A percentile compares a stretch with the other conserved stretches of the same genome.
Conservation (phyloP, 2,797 vertebrate genomes). For the Typhlichthys eigenmanni region DNA sequence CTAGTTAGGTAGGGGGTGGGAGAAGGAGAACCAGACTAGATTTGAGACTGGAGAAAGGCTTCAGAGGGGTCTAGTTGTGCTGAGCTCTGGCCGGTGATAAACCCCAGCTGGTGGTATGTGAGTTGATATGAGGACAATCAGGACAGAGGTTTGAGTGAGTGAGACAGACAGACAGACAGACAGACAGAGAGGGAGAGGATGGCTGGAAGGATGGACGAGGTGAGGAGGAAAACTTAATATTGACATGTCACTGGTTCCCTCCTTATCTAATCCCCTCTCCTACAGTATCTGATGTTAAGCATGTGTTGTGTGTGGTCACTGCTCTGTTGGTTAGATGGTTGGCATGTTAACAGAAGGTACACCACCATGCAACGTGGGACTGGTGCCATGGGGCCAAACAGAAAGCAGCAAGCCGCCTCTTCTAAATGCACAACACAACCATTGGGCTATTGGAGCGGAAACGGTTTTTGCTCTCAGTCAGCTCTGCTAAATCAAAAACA, state of each 20-base stretch:
- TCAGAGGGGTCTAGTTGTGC: constrained; percentile 30
- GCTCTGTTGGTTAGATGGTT: constrained; percentile 24
- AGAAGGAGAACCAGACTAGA: constrained; percentile 12
- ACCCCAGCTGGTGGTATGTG: constrained; percentile 53
- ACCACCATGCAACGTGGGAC: neutral
- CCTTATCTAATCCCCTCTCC: constrained; percentile 40
- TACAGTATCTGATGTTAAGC: constrained; percentile 10
- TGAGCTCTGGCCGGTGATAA: constrained; percentile 47
- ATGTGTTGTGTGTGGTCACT: constrained; percentile 34
- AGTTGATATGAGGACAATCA: constrained; percentile 52
- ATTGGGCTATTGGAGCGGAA: neutral
- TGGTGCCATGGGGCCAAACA: constrained; percentile 8
- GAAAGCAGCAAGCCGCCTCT: constrained; percentile 16
- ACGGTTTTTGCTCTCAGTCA: neutral
- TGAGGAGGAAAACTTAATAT: constrained; percentile 45
- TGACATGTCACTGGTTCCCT: constrained; percentile 24
- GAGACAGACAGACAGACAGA: constrained; percentile 41
- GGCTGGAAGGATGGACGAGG: constrained; percentile 52
- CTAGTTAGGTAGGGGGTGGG: neutral
- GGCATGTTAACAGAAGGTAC: neutral
- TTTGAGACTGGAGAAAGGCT: constrained; percentile 30
- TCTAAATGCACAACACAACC: constrained; percentile 18
- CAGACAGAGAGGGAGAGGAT: constrained; percentile 42
- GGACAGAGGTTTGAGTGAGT: constrained; percentile 24
- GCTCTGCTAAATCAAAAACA: constrained; percentile 1